phyloP scores from a whole-genome alignment of 2,888 invertebrate species.

The Pandemis heparana region DNA sequence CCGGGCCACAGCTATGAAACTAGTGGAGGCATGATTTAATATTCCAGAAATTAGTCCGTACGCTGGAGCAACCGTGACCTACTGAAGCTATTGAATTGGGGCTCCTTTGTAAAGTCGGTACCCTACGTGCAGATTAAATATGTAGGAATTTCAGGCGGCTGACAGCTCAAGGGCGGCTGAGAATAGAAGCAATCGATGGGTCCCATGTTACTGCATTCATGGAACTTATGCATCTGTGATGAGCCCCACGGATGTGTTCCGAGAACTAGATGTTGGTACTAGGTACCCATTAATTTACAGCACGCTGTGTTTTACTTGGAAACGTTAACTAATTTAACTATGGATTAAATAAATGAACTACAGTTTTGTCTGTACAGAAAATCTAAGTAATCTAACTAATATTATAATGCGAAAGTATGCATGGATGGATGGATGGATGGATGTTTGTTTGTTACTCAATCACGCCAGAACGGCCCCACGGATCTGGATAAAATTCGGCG shows the following conservation, averaged over 20 bases:
- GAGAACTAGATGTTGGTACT: slow-evolving; percentile 13
- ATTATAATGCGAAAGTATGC: no score
- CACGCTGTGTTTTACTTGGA: not conserved
- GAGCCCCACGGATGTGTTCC: slow-evolving; percentile 44
- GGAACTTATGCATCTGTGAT: slow-evolving; percentile 65
- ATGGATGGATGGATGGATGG: no score
- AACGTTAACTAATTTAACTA: not conserved
- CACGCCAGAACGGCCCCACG: no score
- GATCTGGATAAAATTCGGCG: no score
- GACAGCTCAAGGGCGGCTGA: slow-evolving; percentile 50
- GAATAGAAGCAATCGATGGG: slow-evolving; percentile 62
- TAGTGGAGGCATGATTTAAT: not conserved
- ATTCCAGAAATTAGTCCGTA: slow-evolving; percentile 1
- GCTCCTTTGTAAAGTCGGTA: not conserved
- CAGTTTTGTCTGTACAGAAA: not conserved
- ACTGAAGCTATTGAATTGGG: not conserved
- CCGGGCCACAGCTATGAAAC: not conserved
- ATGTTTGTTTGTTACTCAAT: no score
- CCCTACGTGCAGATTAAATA: slow-evolving; percentile 42
- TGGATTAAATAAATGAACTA: no score
- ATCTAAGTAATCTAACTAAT: no score
- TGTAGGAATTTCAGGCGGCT: slow-evolving; percentile 43
- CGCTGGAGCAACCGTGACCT: slow-evolving; percentile 2
- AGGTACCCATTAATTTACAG: slow-evolving; percentile 4
- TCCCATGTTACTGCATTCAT: slow-evolving; percentile 59